phyloP scores from a whole-genome alignment of 2,113 vertebrate genomes.

The Gallinago media region DNA sequence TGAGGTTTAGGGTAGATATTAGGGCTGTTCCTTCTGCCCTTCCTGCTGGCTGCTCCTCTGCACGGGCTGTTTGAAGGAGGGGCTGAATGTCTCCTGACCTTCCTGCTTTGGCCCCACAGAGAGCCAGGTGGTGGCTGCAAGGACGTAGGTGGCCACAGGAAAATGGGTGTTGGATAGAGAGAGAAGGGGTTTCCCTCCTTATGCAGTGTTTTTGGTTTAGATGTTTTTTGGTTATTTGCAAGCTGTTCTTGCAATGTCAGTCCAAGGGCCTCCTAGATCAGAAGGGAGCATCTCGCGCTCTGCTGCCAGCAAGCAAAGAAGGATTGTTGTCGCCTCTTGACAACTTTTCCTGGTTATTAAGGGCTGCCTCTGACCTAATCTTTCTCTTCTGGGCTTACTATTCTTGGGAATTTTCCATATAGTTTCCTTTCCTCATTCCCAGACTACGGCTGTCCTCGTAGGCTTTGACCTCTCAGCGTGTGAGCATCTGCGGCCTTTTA shows the following conservation, averaged over 20 bases:
- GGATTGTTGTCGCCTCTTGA: constrained; percentile 8
- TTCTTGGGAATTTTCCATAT: constrained; percentile 59
- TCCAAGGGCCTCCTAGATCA: neutral
- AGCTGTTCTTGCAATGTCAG: neutral
- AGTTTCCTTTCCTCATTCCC: constrained; percentile 40
- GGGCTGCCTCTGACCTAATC: neutral
- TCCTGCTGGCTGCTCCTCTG: neutral
- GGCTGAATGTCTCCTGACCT: neutral
- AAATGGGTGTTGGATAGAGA: neutral
- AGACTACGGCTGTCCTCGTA: neutral
- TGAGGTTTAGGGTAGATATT: neutral
- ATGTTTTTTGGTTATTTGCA: neutral
- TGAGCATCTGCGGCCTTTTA: constrained; percentile 2
- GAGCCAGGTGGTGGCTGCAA: neutral
- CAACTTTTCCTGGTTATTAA: constrained; percentile 26
- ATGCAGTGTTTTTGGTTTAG: neutral
- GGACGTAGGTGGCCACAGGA: neutral
- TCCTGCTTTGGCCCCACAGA: neutral
- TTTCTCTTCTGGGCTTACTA: constrained; percentile 30
- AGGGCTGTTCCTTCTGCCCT: neutral
- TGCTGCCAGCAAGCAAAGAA: constrained; percentile 31
- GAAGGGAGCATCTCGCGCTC: neutral
- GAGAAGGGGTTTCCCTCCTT: neutral
- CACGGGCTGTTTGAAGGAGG: neutral
- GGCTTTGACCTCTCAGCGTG: neutral